A percentile compares a stretch with the other conserved stretches of the same genome.
phyloP scores from a whole-genome alignment of 1,140 invertebrate species.

The Camponotus pennsylvanicus region DNA sequence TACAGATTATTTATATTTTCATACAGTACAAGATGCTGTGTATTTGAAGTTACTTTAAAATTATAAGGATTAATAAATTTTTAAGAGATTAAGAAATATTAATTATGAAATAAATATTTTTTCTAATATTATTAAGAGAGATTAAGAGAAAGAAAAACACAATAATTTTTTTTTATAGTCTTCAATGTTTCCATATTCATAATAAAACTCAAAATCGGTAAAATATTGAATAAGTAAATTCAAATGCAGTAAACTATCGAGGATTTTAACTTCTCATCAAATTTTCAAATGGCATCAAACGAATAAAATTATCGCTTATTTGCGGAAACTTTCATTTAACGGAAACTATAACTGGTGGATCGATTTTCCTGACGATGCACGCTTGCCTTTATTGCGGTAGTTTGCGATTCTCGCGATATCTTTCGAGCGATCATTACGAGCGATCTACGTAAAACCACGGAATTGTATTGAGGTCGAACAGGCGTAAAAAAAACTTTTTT shows the following conservation, averaged over 20 bases:
- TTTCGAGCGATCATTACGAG: conserved; percentile 43
- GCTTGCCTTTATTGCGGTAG: background rate
- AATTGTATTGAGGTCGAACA: conserved; percentile 36
- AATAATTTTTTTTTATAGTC: background rate
- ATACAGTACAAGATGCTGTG: background rate
- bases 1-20: conserved; percentile 4
- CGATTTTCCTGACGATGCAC: conserved; percentile 8
- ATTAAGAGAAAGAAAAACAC: too few species aligned
- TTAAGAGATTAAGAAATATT: background rate
- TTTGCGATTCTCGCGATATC: conserved; percentile 47
- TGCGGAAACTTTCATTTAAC: conserved; percentile 14
- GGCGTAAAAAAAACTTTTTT: background rate
- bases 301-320: conserved; percentile 8
- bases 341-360: conserved; percentile 17
- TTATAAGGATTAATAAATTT: conserved; percentile 12
- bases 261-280: background rate
- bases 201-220: background rate
- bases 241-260: background rate
- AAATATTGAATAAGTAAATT: background rate
- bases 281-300: background rate
- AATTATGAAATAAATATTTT: background rate
- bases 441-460: background rate
- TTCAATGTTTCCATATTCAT: background rate
- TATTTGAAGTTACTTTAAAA: background rate
- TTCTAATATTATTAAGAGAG: conserved; percentile 30